Evolutionary conservation across 2,113 vertebrate species (phyloP).

Genomic region (Pogona vitticeps): DNA sequence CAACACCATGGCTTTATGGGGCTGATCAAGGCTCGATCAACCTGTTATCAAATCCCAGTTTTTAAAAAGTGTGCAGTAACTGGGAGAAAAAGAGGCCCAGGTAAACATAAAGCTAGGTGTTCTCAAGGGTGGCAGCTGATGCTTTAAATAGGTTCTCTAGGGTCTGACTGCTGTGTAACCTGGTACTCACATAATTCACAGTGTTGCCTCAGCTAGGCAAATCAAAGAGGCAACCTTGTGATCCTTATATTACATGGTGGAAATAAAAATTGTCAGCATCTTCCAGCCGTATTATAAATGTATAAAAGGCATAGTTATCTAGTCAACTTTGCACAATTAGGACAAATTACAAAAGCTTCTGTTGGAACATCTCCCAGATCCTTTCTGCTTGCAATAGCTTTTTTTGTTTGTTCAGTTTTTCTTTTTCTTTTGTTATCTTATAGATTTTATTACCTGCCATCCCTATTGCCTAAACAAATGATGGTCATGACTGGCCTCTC

Average conservation of each 20-base stretch:
- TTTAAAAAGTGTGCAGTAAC: neutral
- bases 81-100: neutral
- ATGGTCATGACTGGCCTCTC: neutral
- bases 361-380: constrained; percentile 1
- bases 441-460: neutral
- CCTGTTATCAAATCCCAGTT: neutral
- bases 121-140: neutral
- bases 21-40: neutral
- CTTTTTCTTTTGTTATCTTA: too few species aligned
- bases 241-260: neutral
- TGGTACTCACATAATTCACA: neutral
- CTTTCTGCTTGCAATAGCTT: neutral
- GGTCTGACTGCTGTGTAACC: neutral
- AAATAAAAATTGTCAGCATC: neutral
- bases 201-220: neutral
- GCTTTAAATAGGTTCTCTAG: neutral
- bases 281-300: neutral
- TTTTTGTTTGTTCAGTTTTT: neutral
- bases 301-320: neutral
- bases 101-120: neutral
- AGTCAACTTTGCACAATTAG: neutral
- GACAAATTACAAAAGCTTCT: neutral
- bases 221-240: neutral
- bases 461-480: neutral
- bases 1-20: too few species aligned